Evolutionary conservation across 1,140 invertebrate genomes (phyloP).

Genomic region (Drosophila repleta): DNA sequence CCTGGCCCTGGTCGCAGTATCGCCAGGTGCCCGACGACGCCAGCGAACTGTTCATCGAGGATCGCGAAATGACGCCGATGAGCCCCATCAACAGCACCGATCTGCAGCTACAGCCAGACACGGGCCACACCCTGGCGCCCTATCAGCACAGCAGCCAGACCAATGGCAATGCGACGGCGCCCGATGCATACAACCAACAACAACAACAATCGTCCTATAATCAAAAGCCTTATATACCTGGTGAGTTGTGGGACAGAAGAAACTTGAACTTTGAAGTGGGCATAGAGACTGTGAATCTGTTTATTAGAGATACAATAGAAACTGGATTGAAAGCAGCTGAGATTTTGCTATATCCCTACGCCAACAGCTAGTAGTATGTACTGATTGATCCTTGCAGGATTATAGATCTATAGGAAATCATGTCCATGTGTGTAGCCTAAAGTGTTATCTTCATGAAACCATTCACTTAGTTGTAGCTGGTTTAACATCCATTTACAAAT

Average conservation of each 20-base stretch:
- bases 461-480: too few relatives aligned
- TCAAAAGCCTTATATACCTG: constrained; percentile 84
- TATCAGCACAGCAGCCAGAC: constrained; percentile 70
- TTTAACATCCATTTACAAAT: too few relatives aligned
- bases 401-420: too few relatives aligned
- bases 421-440: too few relatives aligned
- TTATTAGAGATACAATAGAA: too few relatives aligned
- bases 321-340: too few relatives aligned
- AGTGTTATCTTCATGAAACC: too few relatives aligned
- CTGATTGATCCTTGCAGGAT: too few relatives aligned
- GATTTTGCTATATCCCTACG: too few relatives aligned
- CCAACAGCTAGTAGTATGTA: too few relatives aligned
- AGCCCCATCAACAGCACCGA: constrained; percentile 83
- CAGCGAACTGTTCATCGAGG: constrained; percentile 84
- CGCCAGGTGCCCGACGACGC: constrained; percentile 84
- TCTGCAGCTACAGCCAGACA: constrained; percentile 58
- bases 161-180: constrained; percentile 76
- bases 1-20: constrained; percentile 84
- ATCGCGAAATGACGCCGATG: constrained; percentile 84
- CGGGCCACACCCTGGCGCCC: constrained; percentile 48
- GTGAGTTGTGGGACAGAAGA: constrained; percentile 32
- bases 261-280: too few relatives aligned
- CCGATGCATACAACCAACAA: constrained; percentile 82
- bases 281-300: too few relatives aligned
- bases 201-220: constrained; percentile 84